phyloP scores from a whole-genome alignment of 2,888 invertebrate genomes.

The Ophraella communa region DNA sequence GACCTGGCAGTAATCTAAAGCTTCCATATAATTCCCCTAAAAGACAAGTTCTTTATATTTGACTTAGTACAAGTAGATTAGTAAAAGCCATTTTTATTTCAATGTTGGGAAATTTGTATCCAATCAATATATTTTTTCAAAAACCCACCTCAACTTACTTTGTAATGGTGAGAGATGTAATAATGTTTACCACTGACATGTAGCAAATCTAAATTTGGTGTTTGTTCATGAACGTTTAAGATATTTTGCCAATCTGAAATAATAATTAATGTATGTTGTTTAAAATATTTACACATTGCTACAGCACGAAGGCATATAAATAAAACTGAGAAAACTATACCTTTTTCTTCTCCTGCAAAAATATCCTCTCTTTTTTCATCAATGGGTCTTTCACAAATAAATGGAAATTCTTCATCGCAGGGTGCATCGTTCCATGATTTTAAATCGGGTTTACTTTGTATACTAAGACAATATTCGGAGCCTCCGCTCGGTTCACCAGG shows the following conservation, averaged over 20 bases:
- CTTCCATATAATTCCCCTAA: conserved; percentile 1
- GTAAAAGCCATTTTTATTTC: no score
- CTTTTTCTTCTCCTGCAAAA: conserved; percentile 7
- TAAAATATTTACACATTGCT: no score
- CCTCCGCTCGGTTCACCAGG: not conserved
- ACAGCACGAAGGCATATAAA: not conserved
- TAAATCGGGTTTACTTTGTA: not conserved
- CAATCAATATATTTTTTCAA: no score
- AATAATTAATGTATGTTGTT: not conserved
- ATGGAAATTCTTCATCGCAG: not conserved
- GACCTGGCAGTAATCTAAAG: not conserved
- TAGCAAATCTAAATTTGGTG: not conserved
- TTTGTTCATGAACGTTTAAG: not conserved
- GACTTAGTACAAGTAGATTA: no score
- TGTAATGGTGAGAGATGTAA: conserved; percentile 4
- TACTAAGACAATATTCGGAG: not conserved
- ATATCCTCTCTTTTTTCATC: conserved; percentile 12
- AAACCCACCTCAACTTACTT: no score
- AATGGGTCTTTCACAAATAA: conserved; percentile 16
- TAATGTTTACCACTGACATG: conserved; percentile 4
- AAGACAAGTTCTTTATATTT: not conserved
- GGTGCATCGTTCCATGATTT: conserved; percentile 2
- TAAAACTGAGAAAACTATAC: not conserved
- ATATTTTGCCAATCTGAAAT: conserved; percentile 15
- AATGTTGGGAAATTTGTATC: no score